Conservation (phyloP, 2,797 vertebrate genomes). For the Acanthurus leucopareius region DNA sequence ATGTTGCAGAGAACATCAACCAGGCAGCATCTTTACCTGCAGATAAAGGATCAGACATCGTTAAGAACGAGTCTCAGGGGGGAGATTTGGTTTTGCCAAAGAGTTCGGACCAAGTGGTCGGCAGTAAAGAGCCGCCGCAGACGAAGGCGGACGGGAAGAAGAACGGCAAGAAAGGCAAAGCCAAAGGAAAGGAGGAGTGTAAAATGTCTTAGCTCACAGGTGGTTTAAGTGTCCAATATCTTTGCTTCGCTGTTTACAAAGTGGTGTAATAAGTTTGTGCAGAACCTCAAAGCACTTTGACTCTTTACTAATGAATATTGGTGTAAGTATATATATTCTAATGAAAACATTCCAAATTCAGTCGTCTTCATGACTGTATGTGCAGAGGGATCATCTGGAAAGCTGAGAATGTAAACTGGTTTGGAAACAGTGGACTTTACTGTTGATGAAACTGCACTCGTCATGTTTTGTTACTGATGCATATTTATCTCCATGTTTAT, state of each 20-base stretch:
- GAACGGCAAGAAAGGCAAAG: slow-evolving; percentile 80
- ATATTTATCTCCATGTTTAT: slow-evolving; percentile 42
- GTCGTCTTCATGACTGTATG: slow-evolving; percentile 2
- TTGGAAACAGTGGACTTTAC: not conserved
- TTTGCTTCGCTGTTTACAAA: slow-evolving; percentile 37
- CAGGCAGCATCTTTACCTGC: not conserved
- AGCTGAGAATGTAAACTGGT: slow-evolving; percentile 2
- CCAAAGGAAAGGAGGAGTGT: slow-evolving; percentile 92
- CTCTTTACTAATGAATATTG: slow-evolving; percentile 17
- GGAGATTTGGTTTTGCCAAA: slow-evolving; percentile 27
- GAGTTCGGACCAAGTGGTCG: slow-evolving; percentile 32
- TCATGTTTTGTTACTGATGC: slow-evolving; percentile 23
- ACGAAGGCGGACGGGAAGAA: slow-evolving; percentile 74
- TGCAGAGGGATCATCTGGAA: not conserved
- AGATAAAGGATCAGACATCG: slow-evolving; percentile 46
- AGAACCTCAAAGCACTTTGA: slow-evolving; percentile 48
- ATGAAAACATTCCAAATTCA: not conserved
- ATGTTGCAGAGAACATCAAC: slow-evolving; percentile 31
- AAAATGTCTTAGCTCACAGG: slow-evolving; percentile 83
- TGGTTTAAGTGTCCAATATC: not conserved
- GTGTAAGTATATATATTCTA: slow-evolving; percentile 26
- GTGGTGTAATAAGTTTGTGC: slow-evolving; percentile 10
- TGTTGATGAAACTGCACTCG: slow-evolving; percentile 6
- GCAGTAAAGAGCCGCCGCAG: slow-evolving; percentile 64
- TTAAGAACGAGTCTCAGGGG: slow-evolving; percentile 23